Evolutionary conservation across 2,888 invertebrate genomes (phyloP).

Genomic region (Volucella zonaria): DNA sequence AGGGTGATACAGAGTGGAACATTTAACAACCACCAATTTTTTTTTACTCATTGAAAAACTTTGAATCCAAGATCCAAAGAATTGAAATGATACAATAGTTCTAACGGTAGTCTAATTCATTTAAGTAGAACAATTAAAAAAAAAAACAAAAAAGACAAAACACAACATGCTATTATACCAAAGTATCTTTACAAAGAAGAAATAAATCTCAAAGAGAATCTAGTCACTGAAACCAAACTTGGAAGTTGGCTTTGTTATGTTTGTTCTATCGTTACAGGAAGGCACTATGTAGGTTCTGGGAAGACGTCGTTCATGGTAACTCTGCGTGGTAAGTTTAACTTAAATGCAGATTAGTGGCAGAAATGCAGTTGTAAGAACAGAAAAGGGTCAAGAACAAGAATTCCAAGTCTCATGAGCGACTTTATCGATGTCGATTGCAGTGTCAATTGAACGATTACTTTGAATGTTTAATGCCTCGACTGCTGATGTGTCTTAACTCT

Average conservation of each 20-base stretch:
- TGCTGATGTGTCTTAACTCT: no score
- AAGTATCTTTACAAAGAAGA: constrained; percentile 60
- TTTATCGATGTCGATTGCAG: no score
- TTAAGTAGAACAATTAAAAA: constrained; percentile 54
- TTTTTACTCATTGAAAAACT: constrained; percentile 40
- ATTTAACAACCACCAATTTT: constrained; percentile 50
- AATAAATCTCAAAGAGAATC: constrained; percentile 23
- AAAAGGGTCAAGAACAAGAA: no score
- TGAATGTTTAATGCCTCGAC: no score
- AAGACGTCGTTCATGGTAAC: no score
- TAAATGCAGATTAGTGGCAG: no score
- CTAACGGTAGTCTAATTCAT: neutral
- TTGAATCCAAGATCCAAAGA: constrained; percentile 14
- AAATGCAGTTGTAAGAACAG: no score
- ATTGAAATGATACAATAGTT: neutral
- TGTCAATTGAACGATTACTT: no score
- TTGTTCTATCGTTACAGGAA: neutral
- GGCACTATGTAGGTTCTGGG: no score
- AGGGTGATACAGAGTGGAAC: neutral
- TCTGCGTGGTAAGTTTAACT: no score
- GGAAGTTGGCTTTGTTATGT: constrained; percentile 21
- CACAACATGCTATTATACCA: constrained; percentile 65
- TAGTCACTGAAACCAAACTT: constrained; percentile 52
- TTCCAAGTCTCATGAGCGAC: no score
- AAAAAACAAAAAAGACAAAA: neutral